These are phyloP conservation scores for Sciurus carolinensis DNA, from an alignment of 2,797 vertebrate species.

Conservation along the genomic window DNA sequence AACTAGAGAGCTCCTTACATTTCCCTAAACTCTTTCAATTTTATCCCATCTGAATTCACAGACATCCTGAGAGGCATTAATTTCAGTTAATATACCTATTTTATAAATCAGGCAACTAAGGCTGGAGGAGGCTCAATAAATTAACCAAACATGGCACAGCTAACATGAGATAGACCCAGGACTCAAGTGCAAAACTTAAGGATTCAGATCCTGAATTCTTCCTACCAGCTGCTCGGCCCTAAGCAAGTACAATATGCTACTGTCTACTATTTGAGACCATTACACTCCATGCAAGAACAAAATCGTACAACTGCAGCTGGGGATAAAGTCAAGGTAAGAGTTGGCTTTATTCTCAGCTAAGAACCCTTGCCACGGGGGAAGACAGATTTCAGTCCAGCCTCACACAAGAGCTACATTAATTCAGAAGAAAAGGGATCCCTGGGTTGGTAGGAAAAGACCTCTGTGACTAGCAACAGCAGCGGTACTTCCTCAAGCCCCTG, in stretches of 20 bases:
- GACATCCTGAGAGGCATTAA: background rate
- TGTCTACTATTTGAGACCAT: background rate
- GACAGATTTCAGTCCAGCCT: background rate
- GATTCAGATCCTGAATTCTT: background rate
- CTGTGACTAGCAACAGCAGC: background rate
- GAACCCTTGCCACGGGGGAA: background rate
- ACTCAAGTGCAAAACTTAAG: background rate
- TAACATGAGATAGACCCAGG: background rate
- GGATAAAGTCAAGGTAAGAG: background rate
- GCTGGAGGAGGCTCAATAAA: background rate
- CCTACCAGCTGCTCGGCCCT: background rate
- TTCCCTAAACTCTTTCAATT: background rate
- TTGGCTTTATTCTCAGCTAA: slow-evolving; percentile 3
- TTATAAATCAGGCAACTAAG: slow-evolving; percentile 9
- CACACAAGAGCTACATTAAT: background rate
- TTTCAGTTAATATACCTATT: background rate
- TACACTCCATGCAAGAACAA: background rate
- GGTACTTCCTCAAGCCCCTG: background rate
- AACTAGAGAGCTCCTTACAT: background rate
- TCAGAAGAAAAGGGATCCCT: background rate
- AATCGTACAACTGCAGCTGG: background rate
- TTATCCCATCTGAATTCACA: slow-evolving; percentile 4
- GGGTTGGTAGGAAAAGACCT: background rate
- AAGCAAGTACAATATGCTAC: background rate
- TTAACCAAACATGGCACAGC: background rate